Base-by-base conservation (phyloP, 2,888 invertebrate species). In the Argyresthia albistria region DNA sequence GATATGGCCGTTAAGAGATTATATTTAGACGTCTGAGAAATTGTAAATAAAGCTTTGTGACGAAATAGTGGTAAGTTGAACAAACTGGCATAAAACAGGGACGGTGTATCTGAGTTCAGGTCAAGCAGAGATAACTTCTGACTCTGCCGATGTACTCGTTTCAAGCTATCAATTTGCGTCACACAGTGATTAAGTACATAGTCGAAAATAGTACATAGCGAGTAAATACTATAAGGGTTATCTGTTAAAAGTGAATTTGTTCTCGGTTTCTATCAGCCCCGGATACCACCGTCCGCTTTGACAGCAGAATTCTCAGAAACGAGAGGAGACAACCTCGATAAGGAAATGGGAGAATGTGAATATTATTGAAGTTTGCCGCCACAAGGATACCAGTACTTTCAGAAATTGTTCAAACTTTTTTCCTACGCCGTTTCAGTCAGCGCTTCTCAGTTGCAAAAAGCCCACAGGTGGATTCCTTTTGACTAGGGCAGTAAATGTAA, bases 131-230 rank as follows among this genome's bases (percentile, higher is more conserved):
- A 84, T 84, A 82, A 69, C 79, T 67, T 67, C 60, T 77, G 79
- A 78, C 69, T 25, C 79, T 62, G 56, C 52, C 63, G 60, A 61
- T 76, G 80, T 73, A 76, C 81, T 76, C 80, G 68, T 82, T 84
- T 80, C 62, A 70, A 25, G 57, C 73, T 80, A 82, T 81, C 81
- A 71, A 80, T 71, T 75, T 81, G 79, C 86, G 86, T 86, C 86
- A 86, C 71, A 60, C 46, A 16, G 25, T 46, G 25, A 46, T 25
- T 25, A 8, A n/a, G 35, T 46, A n/a, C n/a, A n/a, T n/a, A 46
- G 25, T 16, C 46, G n/a, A 46, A 25, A n/a, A 35, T 46, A 46
- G n/a, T n/a, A 35, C 46, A 46, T 16, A 46, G 45, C 45, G 16
- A 45, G 16, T 6, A 15, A 45, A 10, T 43, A 45, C 14, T 8